These are phyloP conservation scores for Rhinophrynus dorsalis DNA, from an alignment of 2,797 vertebrate genomes.

Conservation along the genomic window DNA sequence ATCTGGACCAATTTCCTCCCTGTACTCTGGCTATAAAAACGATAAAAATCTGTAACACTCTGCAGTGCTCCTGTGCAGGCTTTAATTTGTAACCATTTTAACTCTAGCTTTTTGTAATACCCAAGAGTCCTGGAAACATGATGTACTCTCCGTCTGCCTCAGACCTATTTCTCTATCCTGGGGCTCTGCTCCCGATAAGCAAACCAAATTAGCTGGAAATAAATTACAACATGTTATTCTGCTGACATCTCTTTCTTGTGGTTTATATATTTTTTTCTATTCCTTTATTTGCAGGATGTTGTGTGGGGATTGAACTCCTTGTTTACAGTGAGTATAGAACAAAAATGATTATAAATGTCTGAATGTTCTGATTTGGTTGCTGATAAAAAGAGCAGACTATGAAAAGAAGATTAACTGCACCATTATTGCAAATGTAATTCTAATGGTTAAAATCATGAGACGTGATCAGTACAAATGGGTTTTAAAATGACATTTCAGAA, in stretches of 20 bases:
- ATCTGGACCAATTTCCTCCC: not conserved
- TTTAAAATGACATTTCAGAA: not conserved
- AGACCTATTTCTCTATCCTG: conserved; percentile 7
- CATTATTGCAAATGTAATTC: not conserved
- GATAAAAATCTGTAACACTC: conserved; percentile 22
- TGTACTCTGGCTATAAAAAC: conserved; percentile 16
- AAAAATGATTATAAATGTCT: conserved; percentile 12
- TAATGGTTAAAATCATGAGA: conserved; percentile 4
- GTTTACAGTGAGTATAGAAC: conserved; percentile 89
- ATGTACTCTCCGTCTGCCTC: not conserved
- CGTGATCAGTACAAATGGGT: not conserved
- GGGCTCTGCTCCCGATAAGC: conserved; percentile 20
- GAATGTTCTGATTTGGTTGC: not conserved
- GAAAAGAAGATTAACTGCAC: not conserved
- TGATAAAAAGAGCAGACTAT: not conserved
- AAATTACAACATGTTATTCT: not conserved
- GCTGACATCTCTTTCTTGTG: not conserved
- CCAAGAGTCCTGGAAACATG: not conserved
- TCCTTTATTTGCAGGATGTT: conserved; percentile 81
- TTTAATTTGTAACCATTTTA: conserved; percentile 20
- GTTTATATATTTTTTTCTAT: conserved; percentile 28
- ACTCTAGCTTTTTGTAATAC: not conserved
- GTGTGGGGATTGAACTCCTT: conserved; percentile 98
- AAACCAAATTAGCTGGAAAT: not conserved
- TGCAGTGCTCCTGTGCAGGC: not conserved